Evolutionary conservation across 2,113 vertebrate genomes (phyloP), one percentile per base, ranked within the genome.

Genomic region (Dipodomys ordii): DNA sequence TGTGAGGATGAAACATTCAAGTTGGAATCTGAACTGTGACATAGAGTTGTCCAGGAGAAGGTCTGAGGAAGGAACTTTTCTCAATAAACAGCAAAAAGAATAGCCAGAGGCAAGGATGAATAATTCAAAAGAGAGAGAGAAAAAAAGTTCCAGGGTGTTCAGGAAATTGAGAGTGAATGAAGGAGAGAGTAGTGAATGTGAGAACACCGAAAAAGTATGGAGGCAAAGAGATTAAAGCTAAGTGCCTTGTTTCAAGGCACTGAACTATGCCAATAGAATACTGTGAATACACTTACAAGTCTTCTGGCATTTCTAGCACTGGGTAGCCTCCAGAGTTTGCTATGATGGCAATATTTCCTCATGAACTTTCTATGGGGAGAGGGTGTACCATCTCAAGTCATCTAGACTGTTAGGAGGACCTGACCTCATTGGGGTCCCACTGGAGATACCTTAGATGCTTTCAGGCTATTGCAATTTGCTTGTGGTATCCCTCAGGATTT

Each of bases 161-260:
- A 19, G 72, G 32, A 74, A 53, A 10, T 27, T 12, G 23, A 28
- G 25, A 32, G 8, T 35, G 23, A 67, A 46, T 2, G 27, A 73
- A 57, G 0, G 0, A 13, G 18, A n/a, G 20, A 80, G 2, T 19
- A 65, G 46, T n/a, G 0, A 22, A 27, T 9, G 25, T 22, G 57
- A 87, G 77, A 39, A 39, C 39, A 10, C 15, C 18, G 39, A 81
- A 27, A 25, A 90, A 32, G 69, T 20, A 79, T 22, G 8, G 25
- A 1, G 13, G 49, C 57, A 13, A 18, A 65, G 46, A 57, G 90
- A 49, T 30, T n/a, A 60, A 91, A 91, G 18, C 53, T 4, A 16
- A 11, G 3, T 57, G 12, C 15, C 53, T 57, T 57, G 12, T 16
- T 57, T 57, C 53, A 13, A 57, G 53, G 3, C 53, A 57, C 53